Conservation (phyloP, 2,888 invertebrate species). For the Cylindroiulus punctatus region DNA sequence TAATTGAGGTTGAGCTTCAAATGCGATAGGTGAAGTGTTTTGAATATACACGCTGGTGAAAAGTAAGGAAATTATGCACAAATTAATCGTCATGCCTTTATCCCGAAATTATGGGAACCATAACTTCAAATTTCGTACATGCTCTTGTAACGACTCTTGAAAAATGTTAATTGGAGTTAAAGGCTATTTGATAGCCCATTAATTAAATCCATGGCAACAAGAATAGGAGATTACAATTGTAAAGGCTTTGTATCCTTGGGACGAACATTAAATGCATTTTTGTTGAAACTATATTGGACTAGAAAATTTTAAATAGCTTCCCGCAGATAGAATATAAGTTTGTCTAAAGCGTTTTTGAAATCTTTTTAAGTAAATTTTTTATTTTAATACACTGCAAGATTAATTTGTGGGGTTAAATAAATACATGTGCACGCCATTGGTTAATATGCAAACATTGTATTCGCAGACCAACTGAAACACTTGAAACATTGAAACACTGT, state of each 20-base stretch:
- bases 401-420: neutral
- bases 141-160: constrained; percentile 15
- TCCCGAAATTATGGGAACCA: constrained; percentile 34
- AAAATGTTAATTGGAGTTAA: constrained; percentile 36
- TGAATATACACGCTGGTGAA: constrained; percentile 5
- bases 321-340: too few relatives aligned
- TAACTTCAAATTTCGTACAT: constrained; percentile 15
- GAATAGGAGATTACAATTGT: constrained; percentile 5
- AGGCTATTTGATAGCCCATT: constrained; percentile 25
- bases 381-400: neutral
- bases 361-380: neutral
- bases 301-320: too few relatives aligned
- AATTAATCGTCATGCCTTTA: constrained; percentile 16
- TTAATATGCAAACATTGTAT: too few relatives aligned
- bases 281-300: neutral
- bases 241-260: neutral
- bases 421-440: too few relatives aligned
- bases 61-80: constrained; percentile 13
- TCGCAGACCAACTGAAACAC: too few relatives aligned
- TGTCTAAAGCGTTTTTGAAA: too few relatives aligned
- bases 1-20: constrained; percentile 39
- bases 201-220: constrained; percentile 25
- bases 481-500: neutral
- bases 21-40: constrained; percentile 29
- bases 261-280: neutral